Conservation (phyloP, 1,140 invertebrate species). For the Pseudobourletiella spinata region DNA sequence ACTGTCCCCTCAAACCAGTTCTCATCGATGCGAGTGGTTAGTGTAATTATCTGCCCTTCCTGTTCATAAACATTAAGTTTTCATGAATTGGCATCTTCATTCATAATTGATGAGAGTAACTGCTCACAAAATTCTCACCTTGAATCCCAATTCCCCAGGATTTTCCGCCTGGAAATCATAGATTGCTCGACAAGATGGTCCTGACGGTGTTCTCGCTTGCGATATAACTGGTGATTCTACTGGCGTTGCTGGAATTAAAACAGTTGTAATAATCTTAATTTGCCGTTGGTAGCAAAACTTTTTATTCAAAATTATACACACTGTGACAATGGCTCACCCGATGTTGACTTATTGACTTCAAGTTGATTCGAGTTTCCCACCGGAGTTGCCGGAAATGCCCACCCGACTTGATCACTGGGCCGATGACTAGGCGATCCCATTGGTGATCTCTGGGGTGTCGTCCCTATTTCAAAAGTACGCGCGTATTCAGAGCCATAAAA, state of each 20-base stretch:
- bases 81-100: no score
- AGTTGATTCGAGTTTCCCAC: no score
- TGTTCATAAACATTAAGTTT: slow-evolving; percentile 59
- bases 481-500: no score
- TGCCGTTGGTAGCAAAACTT: no score
- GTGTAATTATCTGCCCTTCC: slow-evolving; percentile 88
- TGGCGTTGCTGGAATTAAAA: slow-evolving; percentile 59
- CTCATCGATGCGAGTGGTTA: slow-evolving; percentile 88
- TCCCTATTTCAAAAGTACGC: slow-evolving; percentile 19
- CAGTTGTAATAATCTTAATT: no score
- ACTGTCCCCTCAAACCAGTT: slow-evolving; percentile 88
- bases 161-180: slow-evolving; percentile 98
- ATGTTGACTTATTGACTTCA: background rate
- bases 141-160: slow-evolving; percentile 85
- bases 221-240: slow-evolving; percentile 84
- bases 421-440: slow-evolving; percentile 34
- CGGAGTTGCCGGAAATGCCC: no score
- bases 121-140: slow-evolving; percentile 53
- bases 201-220: slow-evolving; percentile 56
- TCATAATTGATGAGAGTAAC: no score
- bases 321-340: no score
- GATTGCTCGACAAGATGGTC: slow-evolving; percentile 76
- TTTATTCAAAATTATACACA: no score
- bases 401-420: background rate
- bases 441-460: slow-evolving; percentile 37